phyloP scores from a whole-genome alignment of 2,797 vertebrate species.

The Enteromius argenteus region DNA sequence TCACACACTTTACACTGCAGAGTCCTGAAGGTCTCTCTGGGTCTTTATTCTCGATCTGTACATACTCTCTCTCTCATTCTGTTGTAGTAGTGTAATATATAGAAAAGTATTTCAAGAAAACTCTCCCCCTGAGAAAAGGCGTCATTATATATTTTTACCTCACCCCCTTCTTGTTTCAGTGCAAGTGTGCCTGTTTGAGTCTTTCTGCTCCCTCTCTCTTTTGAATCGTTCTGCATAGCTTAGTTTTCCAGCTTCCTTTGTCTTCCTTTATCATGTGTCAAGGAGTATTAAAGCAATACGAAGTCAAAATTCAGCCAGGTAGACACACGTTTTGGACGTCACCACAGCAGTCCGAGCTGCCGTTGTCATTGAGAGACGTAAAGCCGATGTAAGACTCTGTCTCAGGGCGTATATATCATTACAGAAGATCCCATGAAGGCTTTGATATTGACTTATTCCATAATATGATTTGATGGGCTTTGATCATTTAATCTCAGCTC shows the following conservation, averaged over 20 bases:
- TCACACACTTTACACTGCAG: conserved; percentile 15
- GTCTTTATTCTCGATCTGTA: conserved; percentile 62
- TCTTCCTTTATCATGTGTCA: conserved; percentile 21
- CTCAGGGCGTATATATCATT: conserved; percentile 50
- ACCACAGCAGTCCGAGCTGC: conserved; percentile 33
- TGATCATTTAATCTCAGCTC: conserved; percentile 23
- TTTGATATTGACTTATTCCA: conserved; percentile 22
- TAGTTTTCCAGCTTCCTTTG: conserved; percentile 34
- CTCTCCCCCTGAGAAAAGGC: background rate
- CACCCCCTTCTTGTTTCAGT: background rate
- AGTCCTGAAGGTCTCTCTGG: conserved; percentile 64
- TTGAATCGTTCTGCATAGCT: conserved; percentile 7
- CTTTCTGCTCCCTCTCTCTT: background rate
- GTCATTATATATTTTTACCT: conserved; percentile 11
- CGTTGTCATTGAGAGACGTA: conserved; percentile 42
- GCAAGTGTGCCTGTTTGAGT: conserved; percentile 24
- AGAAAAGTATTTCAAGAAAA: conserved; percentile 15
- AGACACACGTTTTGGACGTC: conserved; percentile 11
- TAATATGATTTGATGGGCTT: conserved; percentile 34
- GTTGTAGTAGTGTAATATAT: conserved; percentile 28
- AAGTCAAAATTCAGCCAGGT: conserved; percentile 54
- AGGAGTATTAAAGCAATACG: conserved; percentile 60
- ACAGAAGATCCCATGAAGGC: conserved; percentile 14
- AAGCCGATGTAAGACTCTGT: conserved; percentile 47
- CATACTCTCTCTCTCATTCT: conserved; percentile 58